phyloP scores from a whole-genome alignment of 2,797 vertebrate genomes.

The Cheirogaleus major region DNA sequence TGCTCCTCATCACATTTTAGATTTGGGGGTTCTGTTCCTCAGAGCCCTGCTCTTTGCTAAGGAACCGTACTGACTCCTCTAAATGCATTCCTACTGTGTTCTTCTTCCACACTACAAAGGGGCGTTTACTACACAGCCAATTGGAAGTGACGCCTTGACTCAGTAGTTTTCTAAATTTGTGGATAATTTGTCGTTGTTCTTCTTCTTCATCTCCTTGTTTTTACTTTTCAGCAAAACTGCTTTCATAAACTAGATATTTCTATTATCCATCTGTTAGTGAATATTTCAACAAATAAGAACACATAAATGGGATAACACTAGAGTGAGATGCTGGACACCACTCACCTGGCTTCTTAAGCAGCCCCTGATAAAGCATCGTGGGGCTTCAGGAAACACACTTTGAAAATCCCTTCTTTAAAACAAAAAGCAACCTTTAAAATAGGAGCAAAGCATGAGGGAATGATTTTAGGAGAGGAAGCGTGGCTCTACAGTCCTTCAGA shows the following conservation, averaged over 20 bases:
- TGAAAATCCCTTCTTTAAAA: background rate
- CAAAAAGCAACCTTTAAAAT: background rate
- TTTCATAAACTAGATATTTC: background rate
- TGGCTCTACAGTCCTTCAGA: background rate
- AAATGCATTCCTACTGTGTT: background rate
- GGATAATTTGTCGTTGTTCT: background rate
- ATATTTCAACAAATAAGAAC: background rate
- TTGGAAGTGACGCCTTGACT: background rate
- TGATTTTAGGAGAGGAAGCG: background rate
- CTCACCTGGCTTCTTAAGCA: background rate
- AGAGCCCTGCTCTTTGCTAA: background rate
- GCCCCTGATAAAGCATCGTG: background rate
- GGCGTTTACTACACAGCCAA: too few relatives aligned
- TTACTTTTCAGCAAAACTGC: background rate
- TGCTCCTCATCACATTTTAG: background rate
- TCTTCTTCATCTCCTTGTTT: background rate
- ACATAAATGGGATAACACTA: background rate
- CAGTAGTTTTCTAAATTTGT: background rate
- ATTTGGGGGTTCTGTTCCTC: background rate
- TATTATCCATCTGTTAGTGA: background rate
- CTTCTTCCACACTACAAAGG: accelerated
- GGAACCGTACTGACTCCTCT: background rate
- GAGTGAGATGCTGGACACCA: background rate
- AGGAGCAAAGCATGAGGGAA: background rate
- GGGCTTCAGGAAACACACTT: background rate